Conservation (phyloP, 2,113 vertebrate species). For the Lepus americanus region DNA sequence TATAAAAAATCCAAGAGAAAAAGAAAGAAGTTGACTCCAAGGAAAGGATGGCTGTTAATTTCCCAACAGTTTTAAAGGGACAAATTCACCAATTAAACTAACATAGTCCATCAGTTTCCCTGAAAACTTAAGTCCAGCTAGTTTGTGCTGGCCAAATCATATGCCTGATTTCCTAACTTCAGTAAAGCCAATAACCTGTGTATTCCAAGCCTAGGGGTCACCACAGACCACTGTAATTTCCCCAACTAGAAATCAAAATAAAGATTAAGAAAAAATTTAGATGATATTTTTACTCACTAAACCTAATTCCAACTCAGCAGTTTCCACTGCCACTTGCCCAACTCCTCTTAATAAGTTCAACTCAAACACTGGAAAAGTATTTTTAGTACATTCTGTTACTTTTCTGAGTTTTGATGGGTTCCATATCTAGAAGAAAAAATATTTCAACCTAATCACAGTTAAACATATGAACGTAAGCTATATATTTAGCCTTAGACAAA, state of each 20-base stretch:
- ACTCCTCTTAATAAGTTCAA: conserved; percentile 29
- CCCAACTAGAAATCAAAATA: conserved; percentile 56
- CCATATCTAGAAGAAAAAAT: not conserved
- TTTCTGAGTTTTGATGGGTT: not conserved
- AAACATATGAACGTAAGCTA: not conserved
- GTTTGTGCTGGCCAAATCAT: conserved; percentile 67
- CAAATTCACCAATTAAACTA: not conserved
- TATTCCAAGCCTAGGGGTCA: not conserved
- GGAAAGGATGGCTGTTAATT: not conserved
- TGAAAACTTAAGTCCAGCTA: conserved; percentile 71
- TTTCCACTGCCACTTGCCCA: not conserved
- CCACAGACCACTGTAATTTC: not conserved
- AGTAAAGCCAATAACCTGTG: conserved; percentile 72
- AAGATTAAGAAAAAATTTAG: conserved; percentile 51
- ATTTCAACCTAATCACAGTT: not conserved
- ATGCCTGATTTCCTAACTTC: conserved; percentile 70
- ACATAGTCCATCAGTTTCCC: not conserved
- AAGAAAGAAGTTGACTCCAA: not conserved
- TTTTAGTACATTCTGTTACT: not conserved
- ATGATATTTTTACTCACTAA: conserved; percentile 20
- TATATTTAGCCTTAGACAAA: not conserved
- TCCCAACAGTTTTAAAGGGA: conserved; percentile 43
- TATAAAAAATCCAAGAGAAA: conserved; percentile 24
- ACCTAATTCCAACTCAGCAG: conserved; percentile 3
- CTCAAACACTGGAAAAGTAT: not conserved